These are phyloP conservation scores for Polyommatus iphigenia DNA, from an alignment of 2,888 invertebrate species.

Conservation along the genomic window DNA sequence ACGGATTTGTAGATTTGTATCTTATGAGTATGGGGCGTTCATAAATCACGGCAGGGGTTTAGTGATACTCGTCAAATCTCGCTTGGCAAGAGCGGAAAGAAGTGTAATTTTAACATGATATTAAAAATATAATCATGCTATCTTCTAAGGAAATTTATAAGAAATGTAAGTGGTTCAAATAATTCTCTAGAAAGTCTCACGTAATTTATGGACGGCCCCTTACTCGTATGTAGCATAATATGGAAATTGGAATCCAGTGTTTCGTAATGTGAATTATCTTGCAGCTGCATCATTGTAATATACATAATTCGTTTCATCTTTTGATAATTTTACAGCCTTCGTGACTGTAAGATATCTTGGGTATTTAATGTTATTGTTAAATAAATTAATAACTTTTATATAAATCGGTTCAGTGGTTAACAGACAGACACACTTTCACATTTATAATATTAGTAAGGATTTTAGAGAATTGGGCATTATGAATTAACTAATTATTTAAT, in stretches of 20 bases:
- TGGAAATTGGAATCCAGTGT: background rate
- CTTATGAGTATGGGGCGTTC: too few species aligned
- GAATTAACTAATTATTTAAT: too few species aligned
- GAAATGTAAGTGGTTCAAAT: background rate
- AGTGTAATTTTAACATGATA: too few species aligned
- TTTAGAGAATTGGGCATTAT: too few species aligned
- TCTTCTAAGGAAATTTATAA: too few species aligned
- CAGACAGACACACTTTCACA: too few species aligned
- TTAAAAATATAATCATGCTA: too few species aligned
- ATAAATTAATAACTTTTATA: too few species aligned
- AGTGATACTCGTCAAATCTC: background rate
- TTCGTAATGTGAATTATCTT: background rate
- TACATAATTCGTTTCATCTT: background rate
- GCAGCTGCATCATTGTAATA: background rate
- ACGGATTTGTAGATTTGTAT: conserved; percentile 49
- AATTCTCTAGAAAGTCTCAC: background rate
- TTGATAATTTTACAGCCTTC: background rate
- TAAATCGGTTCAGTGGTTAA: too few species aligned
- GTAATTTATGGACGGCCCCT: background rate
- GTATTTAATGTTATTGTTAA: too few species aligned
- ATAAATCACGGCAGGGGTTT: background rate
- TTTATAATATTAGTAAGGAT: too few species aligned
- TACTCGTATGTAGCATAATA: background rate
- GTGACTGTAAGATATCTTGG: too few species aligned
- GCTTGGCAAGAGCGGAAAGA: background rate